Evolutionary conservation across 2,888 invertebrate genomes (phyloP).

Genomic region (Acanthosepion lycidas): DNA sequence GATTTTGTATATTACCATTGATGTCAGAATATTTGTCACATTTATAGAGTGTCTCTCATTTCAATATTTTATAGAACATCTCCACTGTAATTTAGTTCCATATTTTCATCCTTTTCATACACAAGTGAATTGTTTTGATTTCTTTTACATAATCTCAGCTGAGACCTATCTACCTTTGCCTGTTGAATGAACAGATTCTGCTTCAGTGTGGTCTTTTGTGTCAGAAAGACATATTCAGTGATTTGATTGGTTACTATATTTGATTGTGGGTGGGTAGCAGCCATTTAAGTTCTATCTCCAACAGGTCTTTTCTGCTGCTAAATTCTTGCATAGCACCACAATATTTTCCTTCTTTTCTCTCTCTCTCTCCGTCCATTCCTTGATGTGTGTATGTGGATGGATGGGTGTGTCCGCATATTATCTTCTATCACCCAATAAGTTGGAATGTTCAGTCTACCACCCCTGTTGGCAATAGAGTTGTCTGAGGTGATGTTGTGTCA

Average conservation of each 20-base stretch:
- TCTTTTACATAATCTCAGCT: too few relatives aligned
- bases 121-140: too few relatives aligned
- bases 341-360: not conserved
- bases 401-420: not conserved
- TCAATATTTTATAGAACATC: too few relatives aligned
- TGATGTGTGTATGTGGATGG: not conserved
- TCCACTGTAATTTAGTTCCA: too few relatives aligned
- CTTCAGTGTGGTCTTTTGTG: not conserved
- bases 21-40: too few relatives aligned
- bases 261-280: conserved; percentile 1
- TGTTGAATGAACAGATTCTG: not conserved
- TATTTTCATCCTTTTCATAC: too few relatives aligned
- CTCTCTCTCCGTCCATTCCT: not conserved
- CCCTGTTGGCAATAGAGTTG: not conserved
- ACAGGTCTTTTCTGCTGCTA: not conserved
- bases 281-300: conserved; percentile 2
- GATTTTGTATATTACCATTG: too few relatives aligned
- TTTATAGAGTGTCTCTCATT: too few relatives aligned
- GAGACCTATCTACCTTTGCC: not conserved
- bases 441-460: conserved; percentile 38
- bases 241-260: not conserved
- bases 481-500: conserved; percentile 13
- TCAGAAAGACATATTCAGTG: not conserved
- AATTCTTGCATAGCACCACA: not conserved
- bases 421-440: not conserved